Base-by-base conservation (phyloP, 2,888 invertebrate species). In the Tetanocera ferruginea region DNA sequence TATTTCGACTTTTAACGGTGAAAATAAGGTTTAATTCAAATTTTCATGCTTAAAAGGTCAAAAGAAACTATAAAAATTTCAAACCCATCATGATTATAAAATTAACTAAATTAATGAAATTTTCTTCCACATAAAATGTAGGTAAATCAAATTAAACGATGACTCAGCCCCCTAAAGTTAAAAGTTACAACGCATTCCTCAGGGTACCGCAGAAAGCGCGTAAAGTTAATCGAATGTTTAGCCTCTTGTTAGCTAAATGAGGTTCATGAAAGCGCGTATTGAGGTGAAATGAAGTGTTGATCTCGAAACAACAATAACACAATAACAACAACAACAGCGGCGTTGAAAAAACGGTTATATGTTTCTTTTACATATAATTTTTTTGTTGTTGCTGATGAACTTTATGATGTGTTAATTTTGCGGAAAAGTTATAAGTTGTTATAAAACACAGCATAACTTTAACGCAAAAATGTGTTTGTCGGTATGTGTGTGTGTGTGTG, bases 381-480 rank as follows among this genome's bases (percentile, higher is more conserved):
- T 34, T 17, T 37, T 66, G 9, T 37, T 66, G 17, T 66, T 66
- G 66, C 4, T 37, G 66, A 43, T 43, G 43, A 43, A 43, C 14
- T 19, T 66, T 34, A 66, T 69, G 43, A 69, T 69, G 49, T 43
- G 69, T 51, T 51, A 49, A 51, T 51, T 25, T 69, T 51, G 17
- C 69, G 69, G 69, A 49, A 69, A 69, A 51, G 9, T 69, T 51
- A 11, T 51, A 69, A 51, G 9, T 69, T 51, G 23, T 51, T 49
- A 23, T 23, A 25, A 60, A 25, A 60, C 25, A 23, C 11, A 43
- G 55, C 23, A 55, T 23, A 55, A 55, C 25, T 2, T 28, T 9
- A 28, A 28, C 1, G 17, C 0, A 25, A 60, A 60, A 60, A 55
- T 55, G 23, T 25, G 23, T 60, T 43, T 43, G 43, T 43, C 11